Conservation (phyloP, 2,113 vertebrate genomes). For the Vulpes vulpes region DNA sequence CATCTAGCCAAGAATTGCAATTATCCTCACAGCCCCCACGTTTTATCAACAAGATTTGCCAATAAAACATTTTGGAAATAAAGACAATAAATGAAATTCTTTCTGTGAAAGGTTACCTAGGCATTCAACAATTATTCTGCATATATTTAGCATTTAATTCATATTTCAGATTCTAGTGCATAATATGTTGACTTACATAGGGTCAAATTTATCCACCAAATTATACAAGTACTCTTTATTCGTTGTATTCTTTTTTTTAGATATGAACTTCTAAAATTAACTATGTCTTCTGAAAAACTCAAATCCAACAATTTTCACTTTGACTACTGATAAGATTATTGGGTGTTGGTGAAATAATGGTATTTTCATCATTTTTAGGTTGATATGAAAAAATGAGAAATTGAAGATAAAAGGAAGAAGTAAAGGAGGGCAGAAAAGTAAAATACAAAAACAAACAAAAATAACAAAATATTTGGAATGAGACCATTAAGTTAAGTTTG, state of each 20-base stretch:
- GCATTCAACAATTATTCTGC: neutral
- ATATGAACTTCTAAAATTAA: neutral
- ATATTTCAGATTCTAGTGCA: neutral
- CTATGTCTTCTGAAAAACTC: neutral
- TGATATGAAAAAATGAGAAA: neutral
- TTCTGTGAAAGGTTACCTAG: neutral
- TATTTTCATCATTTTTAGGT: neutral
- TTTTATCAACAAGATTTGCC: neutral
- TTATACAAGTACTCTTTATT: neutral
- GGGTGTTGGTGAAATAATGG: neutral
- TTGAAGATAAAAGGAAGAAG: neutral
- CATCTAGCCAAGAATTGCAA: neutral
- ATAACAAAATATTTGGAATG: neutral
- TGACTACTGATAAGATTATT: neutral
- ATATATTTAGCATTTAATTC: neutral
- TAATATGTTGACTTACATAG: neutral
- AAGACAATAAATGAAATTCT: conserved; percentile 12
- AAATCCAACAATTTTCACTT: neutral
- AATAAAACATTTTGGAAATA: conserved; percentile 58
- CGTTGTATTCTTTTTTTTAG: neutral
- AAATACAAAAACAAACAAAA: neutral
- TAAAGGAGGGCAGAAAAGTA: neutral
- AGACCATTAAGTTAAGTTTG: neutral
- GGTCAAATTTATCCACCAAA: neutral
- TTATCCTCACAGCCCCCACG: neutral